Conservation (phyloP, 2,113 vertebrate genomes). For the Balaeniceps rex region DNA sequence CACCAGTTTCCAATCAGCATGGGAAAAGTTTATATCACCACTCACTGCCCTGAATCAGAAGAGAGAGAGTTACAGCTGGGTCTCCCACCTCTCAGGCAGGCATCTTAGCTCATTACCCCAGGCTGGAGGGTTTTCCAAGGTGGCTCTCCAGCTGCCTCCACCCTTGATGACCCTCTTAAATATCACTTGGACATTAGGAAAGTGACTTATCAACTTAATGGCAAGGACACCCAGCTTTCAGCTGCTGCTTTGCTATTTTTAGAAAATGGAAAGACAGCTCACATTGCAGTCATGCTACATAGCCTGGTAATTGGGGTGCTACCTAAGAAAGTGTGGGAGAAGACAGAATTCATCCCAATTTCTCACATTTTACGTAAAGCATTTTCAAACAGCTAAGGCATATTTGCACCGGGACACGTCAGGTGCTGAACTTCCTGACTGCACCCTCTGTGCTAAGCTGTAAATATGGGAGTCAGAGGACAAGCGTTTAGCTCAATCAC, state of each 20-base stretch:
- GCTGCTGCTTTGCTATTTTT: background rate
- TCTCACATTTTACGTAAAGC: background rate
- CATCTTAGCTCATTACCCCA: background rate
- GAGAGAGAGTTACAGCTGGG: background rate
- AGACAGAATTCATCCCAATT: background rate
- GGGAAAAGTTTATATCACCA: background rate
- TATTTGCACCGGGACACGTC: background rate
- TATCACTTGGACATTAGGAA: background rate
- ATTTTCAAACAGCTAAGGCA: background rate
- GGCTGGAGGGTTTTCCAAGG: background rate
- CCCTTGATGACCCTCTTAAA: background rate
- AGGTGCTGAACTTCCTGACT: background rate
- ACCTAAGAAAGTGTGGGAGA: background rate
- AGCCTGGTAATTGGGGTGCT: background rate
- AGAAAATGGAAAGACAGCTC: background rate
- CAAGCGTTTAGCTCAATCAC: background rate
- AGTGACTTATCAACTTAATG: background rate
- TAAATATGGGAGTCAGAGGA: background rate
- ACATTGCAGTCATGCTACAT: background rate
- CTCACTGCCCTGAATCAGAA: background rate
- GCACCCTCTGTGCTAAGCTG: background rate
- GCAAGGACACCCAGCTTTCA: background rate
- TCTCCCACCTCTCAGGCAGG: accelerated
- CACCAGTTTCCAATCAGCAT: background rate
- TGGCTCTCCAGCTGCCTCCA: background rate